Evolutionary conservation across 2,888 invertebrate species (phyloP), one percentile per base, ranked within the genome.

Genomic region (Euproctis similis): DNA sequence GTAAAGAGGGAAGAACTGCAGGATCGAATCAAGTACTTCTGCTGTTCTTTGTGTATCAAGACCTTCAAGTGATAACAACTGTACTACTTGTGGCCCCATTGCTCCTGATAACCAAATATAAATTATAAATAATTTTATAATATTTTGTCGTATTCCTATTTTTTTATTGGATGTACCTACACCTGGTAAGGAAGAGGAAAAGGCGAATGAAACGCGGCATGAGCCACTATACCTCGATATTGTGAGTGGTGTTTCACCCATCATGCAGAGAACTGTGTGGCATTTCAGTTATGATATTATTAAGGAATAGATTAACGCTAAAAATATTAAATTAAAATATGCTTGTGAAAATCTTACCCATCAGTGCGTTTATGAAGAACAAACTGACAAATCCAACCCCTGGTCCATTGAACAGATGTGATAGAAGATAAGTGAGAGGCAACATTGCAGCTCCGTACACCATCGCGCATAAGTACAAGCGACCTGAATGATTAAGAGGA

Each of bases 361-460:
- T 85, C 32, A 94, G 82, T 7, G 92, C 86, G 52, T 92, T 92
- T 17, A 92, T 69, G 51, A 94, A 88, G 17, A 90, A 89, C 52
- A 92, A 81, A 44, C 90, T 85, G 0, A 92, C 90, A 62, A 91
- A 93, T 7, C 94, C 94, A 1, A 90, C 86, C 0, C 94, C 88
- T 0, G 94, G 91, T 4, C 90, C 88, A 3, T 80, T 78, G 61
- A 94, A 94, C n/a, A 88, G 36, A 51, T 88, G 88, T 1, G 93
- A 90, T 21, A 87, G 62, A 5, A 93, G 48, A 59, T 94, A 95
- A 42, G 88, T 88, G 18, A 92, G 72, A 0, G 94, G 94, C 36
- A 95, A 63, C 63, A 90, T 89, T 0, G 90, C 85, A 59, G 88
- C 90, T 0, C 90, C 92, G 63, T 92, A 94, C 24, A 90, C 56